These are phyloP conservation scores for Polydrusus cervinus DNA, from an alignment of 2,888 invertebrate genomes.

Conservation along the genomic window DNA sequence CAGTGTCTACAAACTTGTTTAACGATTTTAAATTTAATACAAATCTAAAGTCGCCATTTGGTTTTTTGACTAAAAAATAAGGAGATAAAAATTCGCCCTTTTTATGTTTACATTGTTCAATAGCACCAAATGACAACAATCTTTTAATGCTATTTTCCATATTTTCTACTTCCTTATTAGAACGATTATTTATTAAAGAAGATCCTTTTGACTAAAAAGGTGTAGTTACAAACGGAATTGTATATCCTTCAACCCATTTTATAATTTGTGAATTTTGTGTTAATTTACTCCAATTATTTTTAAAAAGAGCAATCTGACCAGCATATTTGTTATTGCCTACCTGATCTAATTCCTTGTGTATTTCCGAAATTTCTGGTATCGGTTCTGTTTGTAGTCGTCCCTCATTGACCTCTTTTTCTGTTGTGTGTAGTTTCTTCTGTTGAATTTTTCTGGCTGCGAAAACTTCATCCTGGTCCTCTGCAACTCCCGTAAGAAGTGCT, in stretches of 20 bases:
- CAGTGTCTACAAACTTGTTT: constrained; percentile 2
- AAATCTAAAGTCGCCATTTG: constrained; percentile 13
- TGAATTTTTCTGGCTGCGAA: constrained; percentile 6
- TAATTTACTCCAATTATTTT: constrained; percentile 14
- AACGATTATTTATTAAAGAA: background rate
- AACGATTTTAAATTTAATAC: constrained; percentile 15
- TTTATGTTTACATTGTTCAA: constrained; percentile 15
- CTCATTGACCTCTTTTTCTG: constrained; percentile 27
- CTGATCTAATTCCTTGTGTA: constrained; percentile 22
- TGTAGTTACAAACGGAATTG: constrained; percentile 9
- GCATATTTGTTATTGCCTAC: constrained; percentile 15
- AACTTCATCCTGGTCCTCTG: constrained; percentile 30
- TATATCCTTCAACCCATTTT: constrained; percentile 16
- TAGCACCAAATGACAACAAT: constrained; percentile 11
- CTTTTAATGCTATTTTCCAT: constrained; percentile 9
- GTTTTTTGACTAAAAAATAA: constrained; percentile 9
- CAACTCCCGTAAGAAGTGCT: constrained; percentile 7
- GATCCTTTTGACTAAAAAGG: constrained; percentile 6
- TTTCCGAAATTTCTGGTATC: constrained; percentile 14
- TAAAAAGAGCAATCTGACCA: constrained; percentile 14
- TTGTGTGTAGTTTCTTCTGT: constrained; percentile 3
- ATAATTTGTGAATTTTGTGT: constrained; percentile 15
- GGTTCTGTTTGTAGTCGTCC: constrained; percentile 12
- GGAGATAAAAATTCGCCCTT: constrained; percentile 16
- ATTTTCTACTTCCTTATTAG: constrained; percentile 16